Evolutionary conservation across 2,113 vertebrate genomes (phyloP), one percentile per base, ranked within the genome.

Genomic region (Crypturellus undulatus): DNA sequence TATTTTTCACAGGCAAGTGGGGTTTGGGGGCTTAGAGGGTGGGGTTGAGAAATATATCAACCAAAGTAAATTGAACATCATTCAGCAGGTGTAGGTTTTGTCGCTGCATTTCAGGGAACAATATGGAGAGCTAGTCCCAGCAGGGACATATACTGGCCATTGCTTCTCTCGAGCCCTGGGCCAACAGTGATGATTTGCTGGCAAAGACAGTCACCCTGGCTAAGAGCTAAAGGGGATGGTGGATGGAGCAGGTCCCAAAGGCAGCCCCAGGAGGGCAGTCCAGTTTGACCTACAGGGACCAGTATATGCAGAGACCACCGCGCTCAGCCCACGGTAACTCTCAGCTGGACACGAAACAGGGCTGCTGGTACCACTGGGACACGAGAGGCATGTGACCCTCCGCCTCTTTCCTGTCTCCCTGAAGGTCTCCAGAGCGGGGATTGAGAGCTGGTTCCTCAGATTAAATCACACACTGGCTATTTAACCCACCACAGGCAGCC

Each of bases 121-220:
- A 28, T 5, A 36, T 21, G 22, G 18, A 87, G 38, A 30, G 49
- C 7, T 84, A 58, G 30, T 58, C 54, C 28, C 51, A 64, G 21
- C 6, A 69, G 28, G 28, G 40, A 86, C 38, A 65, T 0, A 1
- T 1, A n/a, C 13, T 2, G 49, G 5, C 22, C 62, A 62, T 1
- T 5, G 65, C 45, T 79, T 24, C 84, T 80, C 3, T 64, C 80
- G 1, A 1, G 79, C 54, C 54, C 54, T 19, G 54, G 54, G 54
- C 28, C 54, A 86, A 38, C 52, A 65, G 65, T 4, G 19, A 64
- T 3, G 4, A 52, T 45, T 73, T 78, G 12, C 25, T 63, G 36
- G 51, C 43, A 26, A 69, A 92, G 80, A n/a, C 45, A 80, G 25
- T 79, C 59, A 49, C 11, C 14, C 54, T 84, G 51, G 60, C 65